Evolutionary conservation across 1,140 invertebrate genomes (phyloP).

Genomic region (Rhopalosiphum maidis): DNA sequence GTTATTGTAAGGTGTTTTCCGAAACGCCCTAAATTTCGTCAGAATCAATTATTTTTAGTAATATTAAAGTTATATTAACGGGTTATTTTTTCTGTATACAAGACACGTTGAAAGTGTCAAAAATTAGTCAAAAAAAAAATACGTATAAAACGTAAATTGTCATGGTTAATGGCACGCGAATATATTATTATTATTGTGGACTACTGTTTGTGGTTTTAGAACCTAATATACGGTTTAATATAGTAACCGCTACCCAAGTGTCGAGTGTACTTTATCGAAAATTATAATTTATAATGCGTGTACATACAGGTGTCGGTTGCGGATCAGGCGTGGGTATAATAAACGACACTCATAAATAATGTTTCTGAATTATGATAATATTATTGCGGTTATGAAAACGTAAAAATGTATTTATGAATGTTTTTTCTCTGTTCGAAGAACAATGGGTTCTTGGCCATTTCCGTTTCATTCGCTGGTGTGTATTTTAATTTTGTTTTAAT

Average conservation of each 20-base stretch:
- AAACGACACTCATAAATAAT: not conserved
- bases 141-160: not conserved
- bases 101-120: not conserved
- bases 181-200: not conserved
- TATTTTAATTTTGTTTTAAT: not conserved
- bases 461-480: not conserved
- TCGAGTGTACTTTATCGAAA: not conserved
- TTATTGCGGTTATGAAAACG: not conserved
- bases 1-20: not conserved
- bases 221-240: not conserved
- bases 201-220: not conserved
- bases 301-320: not conserved
- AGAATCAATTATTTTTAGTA: not conserved
- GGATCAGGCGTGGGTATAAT: not conserved
- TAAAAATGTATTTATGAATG: not conserved
- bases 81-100: not conserved
- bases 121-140: not conserved
- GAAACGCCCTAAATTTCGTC: not conserved
- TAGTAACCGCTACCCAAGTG: not conserved
- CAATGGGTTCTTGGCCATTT: slow-evolving; percentile 8
- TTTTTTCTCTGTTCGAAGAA: slow-evolving; percentile 3
- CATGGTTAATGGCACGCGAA: not conserved
- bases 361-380: slow-evolving; percentile 28
- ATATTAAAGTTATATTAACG: not conserved
- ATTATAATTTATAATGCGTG: not conserved